Base-by-base conservation (phyloP, 2,113 vertebrate species). In the Ceyx margarethae region DNA sequence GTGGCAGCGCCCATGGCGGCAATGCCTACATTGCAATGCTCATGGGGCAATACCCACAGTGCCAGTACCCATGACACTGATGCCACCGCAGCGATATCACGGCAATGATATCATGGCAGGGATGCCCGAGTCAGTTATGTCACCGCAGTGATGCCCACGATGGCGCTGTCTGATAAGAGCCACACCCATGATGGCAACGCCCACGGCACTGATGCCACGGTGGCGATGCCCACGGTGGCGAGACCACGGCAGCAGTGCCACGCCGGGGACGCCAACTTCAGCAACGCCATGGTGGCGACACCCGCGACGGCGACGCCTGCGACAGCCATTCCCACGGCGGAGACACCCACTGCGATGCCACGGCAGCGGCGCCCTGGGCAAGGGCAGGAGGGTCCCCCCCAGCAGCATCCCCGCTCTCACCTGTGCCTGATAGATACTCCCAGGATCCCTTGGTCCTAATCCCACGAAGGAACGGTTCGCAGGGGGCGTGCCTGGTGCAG, bases 341-440 rank as follows among this genome's bases (percentile, higher is more conserved):
- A 2, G 9, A 78, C 43, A 71, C 45, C 66, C 42, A 57, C 0
- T 3, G 56, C 21, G 42, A 46, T 71, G 77, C 73, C 78, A 79
- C 6, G 3, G 69, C 0, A 5, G 89, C 7, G 21, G 31, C 90
- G 90, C 68, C 60, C 5, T 0, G 68, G 80, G 29, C 0, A 31
- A 64, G 86, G 91, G 93, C 73, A 94, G 84, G 53, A 88, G 45
- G 56, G 78, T 61, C 76, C 95, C 89, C 91, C 91, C 86, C 95
- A 94, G 26, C 96, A 94, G 86, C 95, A 95, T 95, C 90, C 95
- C 82, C 18, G 29, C 97, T 96, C 97, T 97, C 98, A 99, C 99
- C 99, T 99, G 99, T 96, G 98, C 98, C 98, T 99, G 98, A 98
- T 98, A 99, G 94, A 98, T 98, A 97, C 98, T 98, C 91, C 98